phyloP scores from a whole-genome alignment of 2,113 vertebrate species.

The Thamnophis sirtalis region DNA sequence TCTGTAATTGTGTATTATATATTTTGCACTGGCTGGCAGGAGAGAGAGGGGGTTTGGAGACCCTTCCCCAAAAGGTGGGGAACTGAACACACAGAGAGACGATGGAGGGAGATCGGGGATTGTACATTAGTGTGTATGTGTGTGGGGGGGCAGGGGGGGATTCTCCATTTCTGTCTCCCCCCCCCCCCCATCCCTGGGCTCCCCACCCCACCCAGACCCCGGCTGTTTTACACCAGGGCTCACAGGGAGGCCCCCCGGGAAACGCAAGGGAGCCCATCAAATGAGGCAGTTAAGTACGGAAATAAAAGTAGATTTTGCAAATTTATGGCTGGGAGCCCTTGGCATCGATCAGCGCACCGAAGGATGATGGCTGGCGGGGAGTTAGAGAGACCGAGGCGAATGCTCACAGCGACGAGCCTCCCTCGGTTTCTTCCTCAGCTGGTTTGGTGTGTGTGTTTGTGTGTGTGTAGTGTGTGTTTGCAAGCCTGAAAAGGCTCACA shows the following conservation, averaged over 20 bases:
- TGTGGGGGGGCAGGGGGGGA: not conserved
- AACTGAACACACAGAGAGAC: slow-evolving; percentile 43
- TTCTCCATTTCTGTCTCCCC: slow-evolving; percentile 19
- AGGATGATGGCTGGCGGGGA: slow-evolving; percentile 42
- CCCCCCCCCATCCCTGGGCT: not conserved
- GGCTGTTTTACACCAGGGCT: slow-evolving; percentile 65
- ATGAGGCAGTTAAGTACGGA: slow-evolving; percentile 72
- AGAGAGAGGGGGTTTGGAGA: slow-evolving; percentile 57
- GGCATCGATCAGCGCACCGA: slow-evolving; percentile 55
- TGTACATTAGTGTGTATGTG: not conserved
- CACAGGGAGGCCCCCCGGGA: slow-evolving; percentile 60
- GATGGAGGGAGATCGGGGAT: slow-evolving; percentile 49
- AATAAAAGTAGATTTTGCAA: slow-evolving; percentile 59
- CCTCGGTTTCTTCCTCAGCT: slow-evolving; percentile 15
- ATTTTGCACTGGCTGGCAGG: slow-evolving; percentile 65
- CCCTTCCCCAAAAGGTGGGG: slow-evolving; percentile 45
- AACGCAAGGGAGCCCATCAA: slow-evolving; percentile 63
- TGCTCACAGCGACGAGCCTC: slow-evolving; percentile 49
- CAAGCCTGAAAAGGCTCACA: slow-evolving; percentile 40
- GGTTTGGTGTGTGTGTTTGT: not conserved
- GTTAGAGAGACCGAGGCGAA: slow-evolving; percentile 53
- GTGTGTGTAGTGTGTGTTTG: not conserved
- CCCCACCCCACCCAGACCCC: slow-evolving; percentile 1
- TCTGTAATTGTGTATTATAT: slow-evolving; percentile 79
- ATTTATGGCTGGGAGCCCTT: slow-evolving; percentile 56